Percentiles rank a stretch among this genome's conserved stretches.
Conservation (phyloP, 2,797 vertebrate species). For the Sebastolobus altivelis region DNA sequence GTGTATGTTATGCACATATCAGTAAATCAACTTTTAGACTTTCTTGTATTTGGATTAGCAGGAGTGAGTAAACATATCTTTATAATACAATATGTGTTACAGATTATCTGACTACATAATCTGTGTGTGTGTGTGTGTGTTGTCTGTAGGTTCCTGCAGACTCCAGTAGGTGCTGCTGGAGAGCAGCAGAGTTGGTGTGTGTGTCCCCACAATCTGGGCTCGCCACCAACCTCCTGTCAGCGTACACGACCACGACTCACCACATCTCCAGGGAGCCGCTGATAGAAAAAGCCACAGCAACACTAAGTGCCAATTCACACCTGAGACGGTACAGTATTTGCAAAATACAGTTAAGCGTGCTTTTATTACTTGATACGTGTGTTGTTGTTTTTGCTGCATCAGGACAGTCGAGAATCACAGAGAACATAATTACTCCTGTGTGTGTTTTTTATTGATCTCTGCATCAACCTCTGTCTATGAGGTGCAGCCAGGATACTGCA, state of each 20-base stretch:
- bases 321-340: slow-evolving; percentile 48
- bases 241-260: slow-evolving; percentile 72
- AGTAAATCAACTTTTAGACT: slow-evolving; percentile 3
- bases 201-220: slow-evolving; percentile 74
- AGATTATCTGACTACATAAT: neutral
- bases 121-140: neutral
- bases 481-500: neutral
- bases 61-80: neutral
- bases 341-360: slow-evolving; percentile 33
- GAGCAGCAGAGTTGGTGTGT: slow-evolving; percentile 62
- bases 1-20: neutral
- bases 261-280: slow-evolving; percentile 64
- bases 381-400: neutral
- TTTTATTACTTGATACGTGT: slow-evolving; percentile 18
- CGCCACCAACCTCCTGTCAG: slow-evolving; percentile 81
- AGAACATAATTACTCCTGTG: neutral
- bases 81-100: neutral
- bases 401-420: neutral
- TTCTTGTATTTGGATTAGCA: slow-evolving; percentile 2
- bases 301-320: slow-evolving; percentile 68
- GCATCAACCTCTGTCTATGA: neutral
- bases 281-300: slow-evolving; percentile 69
- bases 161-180: slow-evolving; percentile 83
- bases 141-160: slow-evolving; percentile 35
- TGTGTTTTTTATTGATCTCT: neutral